These are phyloP conservation scores for Pyrgilauda ruficollis DNA, from an alignment of 2,113 vertebrate genomes.

Conservation along the genomic window DNA sequence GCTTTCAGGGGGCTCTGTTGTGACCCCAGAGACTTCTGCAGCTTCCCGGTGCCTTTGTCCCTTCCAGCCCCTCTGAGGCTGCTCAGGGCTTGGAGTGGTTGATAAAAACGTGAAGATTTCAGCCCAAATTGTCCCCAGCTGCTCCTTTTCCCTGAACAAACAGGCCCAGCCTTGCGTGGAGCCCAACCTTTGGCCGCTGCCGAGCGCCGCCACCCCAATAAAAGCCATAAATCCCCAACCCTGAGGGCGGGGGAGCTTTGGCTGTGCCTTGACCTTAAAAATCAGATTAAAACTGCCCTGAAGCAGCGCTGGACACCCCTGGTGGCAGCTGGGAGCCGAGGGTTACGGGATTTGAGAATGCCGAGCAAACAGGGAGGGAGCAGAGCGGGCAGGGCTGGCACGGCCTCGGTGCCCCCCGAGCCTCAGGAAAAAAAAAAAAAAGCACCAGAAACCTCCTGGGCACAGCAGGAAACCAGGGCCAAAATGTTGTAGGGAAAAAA, in stretches of 20 bases:
- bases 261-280: background rate
- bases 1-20: background rate
- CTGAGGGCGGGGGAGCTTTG: accelerated
- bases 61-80: background rate
- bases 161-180: background rate
- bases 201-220: accelerated
- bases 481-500: background rate
- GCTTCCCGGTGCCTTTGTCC: background rate
- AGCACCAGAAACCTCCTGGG: background rate
- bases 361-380: background rate
- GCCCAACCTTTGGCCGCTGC: background rate
- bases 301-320: background rate
- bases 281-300: background rate
- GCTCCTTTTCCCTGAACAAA: background rate
- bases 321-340: background rate
- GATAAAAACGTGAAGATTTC: background rate
- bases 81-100: background rate
- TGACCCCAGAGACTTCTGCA: accelerated
- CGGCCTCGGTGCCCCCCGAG: accelerated
- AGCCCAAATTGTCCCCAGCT: background rate
- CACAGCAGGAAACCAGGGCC: too few species aligned
- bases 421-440: background rate
- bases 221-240: background rate
- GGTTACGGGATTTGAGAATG: accelerated
- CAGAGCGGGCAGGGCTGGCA: background rate